A percentile compares a stretch with the other conserved stretches of the same genome.
These are phyloP conservation scores for Megaceryle maxima DNA, from an alignment of 2,113 vertebrate genomes.

Conservation along the genomic window DNA sequence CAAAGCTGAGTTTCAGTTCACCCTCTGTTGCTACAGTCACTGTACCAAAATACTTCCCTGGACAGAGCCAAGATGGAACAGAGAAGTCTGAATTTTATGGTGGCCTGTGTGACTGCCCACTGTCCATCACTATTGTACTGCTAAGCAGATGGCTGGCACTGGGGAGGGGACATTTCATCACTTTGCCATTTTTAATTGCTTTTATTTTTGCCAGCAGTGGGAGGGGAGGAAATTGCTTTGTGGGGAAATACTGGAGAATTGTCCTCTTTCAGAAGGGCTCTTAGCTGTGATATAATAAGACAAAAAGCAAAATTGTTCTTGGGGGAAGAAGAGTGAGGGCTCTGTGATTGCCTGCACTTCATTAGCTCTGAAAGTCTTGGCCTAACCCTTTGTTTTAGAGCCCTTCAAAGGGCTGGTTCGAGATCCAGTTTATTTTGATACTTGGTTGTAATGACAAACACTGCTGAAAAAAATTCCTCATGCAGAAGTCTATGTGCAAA, in stretches of 20 bases:
- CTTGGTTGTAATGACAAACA: background rate
- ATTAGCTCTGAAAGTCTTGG: background rate
- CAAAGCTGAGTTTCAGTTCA: background rate
- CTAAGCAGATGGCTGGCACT: background rate
- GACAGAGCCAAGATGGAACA: background rate
- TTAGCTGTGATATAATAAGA: background rate
- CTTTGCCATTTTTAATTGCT: background rate
- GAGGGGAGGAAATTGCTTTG: background rate
- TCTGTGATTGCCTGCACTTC: background rate
- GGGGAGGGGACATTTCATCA: background rate
- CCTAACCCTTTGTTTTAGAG: background rate
- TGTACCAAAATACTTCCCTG: background rate
- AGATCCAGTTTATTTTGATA: background rate
- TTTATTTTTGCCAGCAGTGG: background rate
- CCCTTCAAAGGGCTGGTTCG: background rate
- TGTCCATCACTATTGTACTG: accelerated
- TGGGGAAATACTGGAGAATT: background rate
- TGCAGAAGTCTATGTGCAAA: background rate
- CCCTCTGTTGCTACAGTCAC: background rate
- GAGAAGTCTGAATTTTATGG: background rate
- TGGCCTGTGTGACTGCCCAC: background rate
- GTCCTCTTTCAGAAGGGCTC: background rate
- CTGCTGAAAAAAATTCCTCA: background rate
- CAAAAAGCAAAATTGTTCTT: background rate
- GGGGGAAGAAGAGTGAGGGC: background rate